Percentiles rank a stretch among this genome's conserved stretches.
Evolutionary conservation across 2,888 invertebrate genomes (phyloP).

Genomic region (Eupithecia subfuscata): DNA sequence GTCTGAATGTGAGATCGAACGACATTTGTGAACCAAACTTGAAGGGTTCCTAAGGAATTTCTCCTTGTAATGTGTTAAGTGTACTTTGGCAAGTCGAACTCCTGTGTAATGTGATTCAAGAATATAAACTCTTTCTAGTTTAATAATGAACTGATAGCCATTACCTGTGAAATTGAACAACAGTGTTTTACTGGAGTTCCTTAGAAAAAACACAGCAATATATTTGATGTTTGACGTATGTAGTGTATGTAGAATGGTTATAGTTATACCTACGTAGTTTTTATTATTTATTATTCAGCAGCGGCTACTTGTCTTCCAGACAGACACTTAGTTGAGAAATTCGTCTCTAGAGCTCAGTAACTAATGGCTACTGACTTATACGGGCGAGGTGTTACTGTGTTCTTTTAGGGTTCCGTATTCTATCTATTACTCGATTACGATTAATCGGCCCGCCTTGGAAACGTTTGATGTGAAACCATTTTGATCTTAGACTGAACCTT

Average conservation of each 20-base stretch:
- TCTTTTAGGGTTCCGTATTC: not conserved
- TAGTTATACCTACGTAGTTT: too few relatives aligned
- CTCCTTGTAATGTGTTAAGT: slow-evolving; percentile 42
- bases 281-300: not conserved
- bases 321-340: slow-evolving; percentile 40
- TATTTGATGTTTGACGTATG: too few relatives aligned
- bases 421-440: slow-evolving; percentile 8
- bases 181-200: not conserved
- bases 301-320: slow-evolving; percentile 33
- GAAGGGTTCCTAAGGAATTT: slow-evolving; percentile 44
- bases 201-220: too few relatives aligned
- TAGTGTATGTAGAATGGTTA: too few relatives aligned
- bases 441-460: not conserved
- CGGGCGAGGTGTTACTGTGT: slow-evolving; percentile 12
- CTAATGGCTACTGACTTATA: slow-evolving; percentile 28
- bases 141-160: slow-evolving; percentile 5
- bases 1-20: slow-evolving; percentile 47
- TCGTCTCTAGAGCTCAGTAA: slow-evolving; percentile 35
- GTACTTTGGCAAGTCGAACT: slow-evolving; percentile 27
- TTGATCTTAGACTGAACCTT: not conserved
- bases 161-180: not conserved
- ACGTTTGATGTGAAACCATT: not conserved
- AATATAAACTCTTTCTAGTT: too few relatives aligned
- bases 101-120: not conserved
- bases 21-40: slow-evolving; percentile 52